These are phyloP conservation scores for Lasioglossum figueresi DNA, from an alignment of 2,888 invertebrate genomes.

Conservation along the genomic window DNA sequence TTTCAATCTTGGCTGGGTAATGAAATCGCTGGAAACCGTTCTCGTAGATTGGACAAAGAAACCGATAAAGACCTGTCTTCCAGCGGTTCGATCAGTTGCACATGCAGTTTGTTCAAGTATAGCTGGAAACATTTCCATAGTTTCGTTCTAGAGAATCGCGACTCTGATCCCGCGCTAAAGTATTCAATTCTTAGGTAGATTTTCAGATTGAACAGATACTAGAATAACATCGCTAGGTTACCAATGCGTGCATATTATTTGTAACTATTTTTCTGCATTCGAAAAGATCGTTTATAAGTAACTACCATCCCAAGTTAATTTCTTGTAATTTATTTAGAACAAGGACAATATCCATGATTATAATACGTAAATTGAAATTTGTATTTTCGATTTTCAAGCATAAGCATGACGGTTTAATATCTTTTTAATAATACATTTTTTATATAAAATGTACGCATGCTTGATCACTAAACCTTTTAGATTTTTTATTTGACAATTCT, in stretches of 20 bases:
- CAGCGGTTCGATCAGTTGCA: slow-evolving; percentile 15
- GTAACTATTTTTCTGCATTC: neutral
- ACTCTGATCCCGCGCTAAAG: neutral
- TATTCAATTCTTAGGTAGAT: neutral
- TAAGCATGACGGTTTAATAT: neutral
- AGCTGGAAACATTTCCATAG: neutral
- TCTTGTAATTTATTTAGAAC: neutral
- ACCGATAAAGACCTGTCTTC: slow-evolving; percentile 38
- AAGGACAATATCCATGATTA: neutral
- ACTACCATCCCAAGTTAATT: neutral
- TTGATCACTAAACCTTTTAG: no score
- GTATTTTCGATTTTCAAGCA: neutral
- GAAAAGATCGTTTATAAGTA: neutral
- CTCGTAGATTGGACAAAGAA: slow-evolving; percentile 19
- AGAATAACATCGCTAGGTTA: neutral
- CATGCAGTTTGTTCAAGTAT: slow-evolving; percentile 10
- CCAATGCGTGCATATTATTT: neutral
- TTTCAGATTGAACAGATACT: neutral
- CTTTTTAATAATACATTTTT: no score
- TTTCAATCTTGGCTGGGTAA: slow-evolving; percentile 38
- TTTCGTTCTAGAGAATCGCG: neutral
- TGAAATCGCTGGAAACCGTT: slow-evolving; percentile 35
- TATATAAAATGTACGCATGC: no score
- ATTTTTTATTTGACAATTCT: no score
- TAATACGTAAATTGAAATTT: neutral